These are phyloP conservation scores for Cataglyphis rosenhaueri DNA, from an alignment of 2,888 invertebrate species.

Conservation along the genomic window DNA sequence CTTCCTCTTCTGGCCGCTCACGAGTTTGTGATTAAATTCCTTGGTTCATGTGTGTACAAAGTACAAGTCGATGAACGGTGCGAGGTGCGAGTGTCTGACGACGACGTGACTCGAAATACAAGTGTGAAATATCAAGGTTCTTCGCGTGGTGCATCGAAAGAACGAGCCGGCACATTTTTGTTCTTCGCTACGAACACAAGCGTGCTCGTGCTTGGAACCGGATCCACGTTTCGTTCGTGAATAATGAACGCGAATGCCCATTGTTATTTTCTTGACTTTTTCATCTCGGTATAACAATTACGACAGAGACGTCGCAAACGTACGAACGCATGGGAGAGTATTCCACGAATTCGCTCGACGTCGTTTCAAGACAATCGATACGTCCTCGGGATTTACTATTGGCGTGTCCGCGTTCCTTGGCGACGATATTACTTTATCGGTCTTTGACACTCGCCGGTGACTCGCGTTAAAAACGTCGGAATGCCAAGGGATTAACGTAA, in stretches of 20 bases:
- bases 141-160: background rate
- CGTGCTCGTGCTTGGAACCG: background rate
- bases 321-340: background rate
- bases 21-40: background rate
- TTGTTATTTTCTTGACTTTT: background rate
- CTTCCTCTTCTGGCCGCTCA: background rate
- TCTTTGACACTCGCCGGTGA: background rate
- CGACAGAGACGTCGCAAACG: background rate
- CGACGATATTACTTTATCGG: constrained; percentile 16
- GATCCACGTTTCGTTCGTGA: background rate
- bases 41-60: background rate
- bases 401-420: constrained; percentile 4
- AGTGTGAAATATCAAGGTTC: background rate
- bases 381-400: constrained; percentile 40
- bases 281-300: background rate
- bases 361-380: constrained; percentile 35
- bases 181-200: background rate
- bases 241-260: background rate
- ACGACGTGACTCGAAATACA: constrained; percentile 14
- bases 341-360: constrained; percentile 33
- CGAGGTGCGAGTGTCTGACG: background rate
- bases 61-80: background rate
- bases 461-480: background rate
- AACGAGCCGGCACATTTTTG: background rate
- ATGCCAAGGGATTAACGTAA: background rate